These are phyloP conservation scores for Sarotherodon lohbergeri DNA, from an alignment of 2,113 vertebrate genomes.

Conservation along the genomic window DNA sequence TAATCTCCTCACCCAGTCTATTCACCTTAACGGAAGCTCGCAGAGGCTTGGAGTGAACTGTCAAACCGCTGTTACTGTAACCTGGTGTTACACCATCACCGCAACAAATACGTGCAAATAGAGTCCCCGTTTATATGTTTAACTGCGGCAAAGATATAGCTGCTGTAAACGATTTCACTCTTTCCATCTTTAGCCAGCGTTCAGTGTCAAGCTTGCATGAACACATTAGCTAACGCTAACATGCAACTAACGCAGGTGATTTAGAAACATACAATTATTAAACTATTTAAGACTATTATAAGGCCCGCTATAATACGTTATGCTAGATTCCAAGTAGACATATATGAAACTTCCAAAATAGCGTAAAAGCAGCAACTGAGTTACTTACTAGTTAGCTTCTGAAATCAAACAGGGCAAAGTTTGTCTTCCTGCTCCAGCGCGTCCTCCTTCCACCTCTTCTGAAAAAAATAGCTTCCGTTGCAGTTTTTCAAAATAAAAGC, in stretches of 20 bases:
- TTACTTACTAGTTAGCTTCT: neutral
- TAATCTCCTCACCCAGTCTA: neutral
- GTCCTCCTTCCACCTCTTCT: neutral
- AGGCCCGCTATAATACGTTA: accelerated
- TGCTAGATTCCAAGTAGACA: neutral
- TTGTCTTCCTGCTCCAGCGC: neutral
- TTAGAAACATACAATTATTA: neutral
- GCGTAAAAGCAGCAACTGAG: neutral
- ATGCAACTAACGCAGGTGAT: neutral
- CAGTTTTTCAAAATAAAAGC: neutral
- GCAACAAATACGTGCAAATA: neutral
- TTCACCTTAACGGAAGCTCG: neutral
- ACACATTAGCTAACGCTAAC: neutral
- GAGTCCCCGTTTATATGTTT: neutral
- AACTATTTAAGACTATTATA: neutral
- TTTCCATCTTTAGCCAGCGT: neutral
- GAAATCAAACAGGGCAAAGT: neutral
- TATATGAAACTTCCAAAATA: neutral
- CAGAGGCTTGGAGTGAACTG: neutral
- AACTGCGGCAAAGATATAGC: neutral
- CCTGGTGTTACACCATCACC: neutral
- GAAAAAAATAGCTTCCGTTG: neutral
- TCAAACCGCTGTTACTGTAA: neutral
- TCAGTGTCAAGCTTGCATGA: neutral
- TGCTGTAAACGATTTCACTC: neutral